Base-by-base conservation (phyloP, 2,797 vertebrate species). In the Huso huso region DNA sequence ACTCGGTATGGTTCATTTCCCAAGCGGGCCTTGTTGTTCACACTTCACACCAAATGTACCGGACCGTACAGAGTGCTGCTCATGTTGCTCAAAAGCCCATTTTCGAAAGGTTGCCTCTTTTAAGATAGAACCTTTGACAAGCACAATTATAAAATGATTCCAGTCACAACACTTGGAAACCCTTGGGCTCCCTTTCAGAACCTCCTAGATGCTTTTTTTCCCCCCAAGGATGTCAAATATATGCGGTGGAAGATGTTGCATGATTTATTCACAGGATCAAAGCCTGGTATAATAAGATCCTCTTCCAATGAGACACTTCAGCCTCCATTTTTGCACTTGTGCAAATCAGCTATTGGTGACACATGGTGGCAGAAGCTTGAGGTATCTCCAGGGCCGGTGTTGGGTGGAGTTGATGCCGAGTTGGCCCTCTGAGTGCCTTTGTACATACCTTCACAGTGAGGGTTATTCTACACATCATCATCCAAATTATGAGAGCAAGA, bases 321-420 rank as follows among this genome's bases (percentile, higher is more conserved):
- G 65, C 9, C 61, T 62, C 61, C 61, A 23, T 7, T 62, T 62
- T 62, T 62, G 73, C 70, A 71, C 49, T 69, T 71, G 69, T 76
- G 74, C 78, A 71, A 66, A 66, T 63, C 63, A 68, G 81, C 77
- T 76, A 79, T 77, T 82, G 81, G 84, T 81, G 76, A 48, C 66
- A 71, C 72, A 66, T 74, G 1, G 71, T 79, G 61, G 73, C 75
- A 72, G 63, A 78, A 72, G 78, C 77, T 73, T 18, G 58, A 61
- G 75, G 63, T 66, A 48, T 59, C 18, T 60, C 53, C n/a, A 18
- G 48, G 58, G 55, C 51, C 8, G 15, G 51, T 50, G 55, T n/a
- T 61, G 13, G 23, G 9, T n/a, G n/a, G 9, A 55, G 23, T 37
- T 37, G 23, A 4, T 55, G 52, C 9, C 4, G 52, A 55, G 9